These are phyloP conservation scores for Urocyon cinereoargenteus DNA, from an alignment of 2,797 vertebrate species.

Conservation along the genomic window DNA sequence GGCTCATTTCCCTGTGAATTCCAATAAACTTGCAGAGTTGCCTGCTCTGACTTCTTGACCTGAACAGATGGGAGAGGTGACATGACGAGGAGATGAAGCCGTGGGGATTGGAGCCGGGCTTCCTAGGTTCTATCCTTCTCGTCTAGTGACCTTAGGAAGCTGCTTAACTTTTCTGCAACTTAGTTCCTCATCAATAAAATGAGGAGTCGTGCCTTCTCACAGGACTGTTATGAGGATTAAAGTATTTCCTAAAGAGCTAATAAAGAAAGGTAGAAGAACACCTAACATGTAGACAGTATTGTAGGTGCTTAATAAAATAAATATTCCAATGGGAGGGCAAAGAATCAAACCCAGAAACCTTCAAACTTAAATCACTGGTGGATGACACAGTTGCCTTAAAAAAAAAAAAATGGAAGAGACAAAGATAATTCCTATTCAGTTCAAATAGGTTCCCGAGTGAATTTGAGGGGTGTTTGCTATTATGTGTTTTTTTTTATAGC, in stretches of 20 bases:
- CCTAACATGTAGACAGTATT: not conserved
- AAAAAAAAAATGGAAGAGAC: constrained; percentile 16
- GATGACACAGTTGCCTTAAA: not conserved
- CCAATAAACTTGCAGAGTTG: not conserved
- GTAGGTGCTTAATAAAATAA: constrained; percentile 25
- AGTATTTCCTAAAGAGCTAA: constrained; percentile 14
- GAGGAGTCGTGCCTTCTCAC: not conserved
- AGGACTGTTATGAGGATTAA: not conserved
- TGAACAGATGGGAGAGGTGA: not conserved
- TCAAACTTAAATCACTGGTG: not conserved
- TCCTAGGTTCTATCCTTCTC: not conserved
- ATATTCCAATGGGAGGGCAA: not conserved
- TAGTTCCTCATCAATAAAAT: constrained; percentile 15
- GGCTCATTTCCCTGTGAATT: not conserved
- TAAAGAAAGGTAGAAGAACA: not conserved
- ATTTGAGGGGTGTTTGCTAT: not conserved
- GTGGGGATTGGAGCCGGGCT: not conserved
- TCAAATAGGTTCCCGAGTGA: not conserved
- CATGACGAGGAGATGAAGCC: not conserved
- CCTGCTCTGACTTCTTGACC: not conserved
- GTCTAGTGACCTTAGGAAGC: not conserved
- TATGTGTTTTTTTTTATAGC: not conserved
- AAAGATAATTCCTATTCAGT: not conserved
- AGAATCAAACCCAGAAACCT: not conserved
- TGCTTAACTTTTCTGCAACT: not conserved